phyloP scores from a whole-genome alignment of 2,888 invertebrate species.

The Apamea monoglypha region DNA sequence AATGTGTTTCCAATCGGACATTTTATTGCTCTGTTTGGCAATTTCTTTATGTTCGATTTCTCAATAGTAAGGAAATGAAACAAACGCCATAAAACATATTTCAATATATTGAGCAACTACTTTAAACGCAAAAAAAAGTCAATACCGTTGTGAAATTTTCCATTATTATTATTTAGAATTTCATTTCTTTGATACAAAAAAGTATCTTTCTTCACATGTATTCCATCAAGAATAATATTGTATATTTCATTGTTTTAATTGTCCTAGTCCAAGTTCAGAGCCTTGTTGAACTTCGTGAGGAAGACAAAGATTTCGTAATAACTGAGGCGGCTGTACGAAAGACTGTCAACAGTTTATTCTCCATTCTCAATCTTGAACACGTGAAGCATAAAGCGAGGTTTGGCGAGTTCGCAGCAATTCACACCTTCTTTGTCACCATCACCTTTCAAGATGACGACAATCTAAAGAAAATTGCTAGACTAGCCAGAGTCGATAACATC shows the following conservation, averaged over 20 bases:
- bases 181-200: slow-evolving; percentile 22
- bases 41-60: slow-evolving; percentile 39
- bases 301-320: slow-evolving; percentile 67
- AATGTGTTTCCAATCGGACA: slow-evolving; percentile 16
- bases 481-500: slow-evolving; percentile 70
- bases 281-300: slow-evolving; percentile 69
- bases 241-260: slow-evolving; percentile 54
- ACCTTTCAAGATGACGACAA: slow-evolving; percentile 74
- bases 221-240: slow-evolving; percentile 51
- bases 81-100: slow-evolving; percentile 55
- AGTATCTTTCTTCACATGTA: slow-evolving; percentile 56
- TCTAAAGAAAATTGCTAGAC: slow-evolving; percentile 72
- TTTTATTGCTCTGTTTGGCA: slow-evolving; percentile 34
- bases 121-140: slow-evolving; percentile 30
- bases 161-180: slow-evolving; percentile 43
- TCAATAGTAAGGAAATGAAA: slow-evolving; percentile 48
- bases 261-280: slow-evolving; percentile 50
- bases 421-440: slow-evolving; percentile 76
- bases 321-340: slow-evolving; percentile 71
- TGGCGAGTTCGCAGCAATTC: slow-evolving; percentile 73
- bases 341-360: slow-evolving; percentile 76
- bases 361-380: slow-evolving; percentile 69
- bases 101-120: slow-evolving; percentile 60
- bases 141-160: slow-evolving; percentile 28
- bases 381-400: slow-evolving; percentile 67